Conservation (phyloP, 1,140 invertebrate species). For the Helicoverpa zea region DNA sequence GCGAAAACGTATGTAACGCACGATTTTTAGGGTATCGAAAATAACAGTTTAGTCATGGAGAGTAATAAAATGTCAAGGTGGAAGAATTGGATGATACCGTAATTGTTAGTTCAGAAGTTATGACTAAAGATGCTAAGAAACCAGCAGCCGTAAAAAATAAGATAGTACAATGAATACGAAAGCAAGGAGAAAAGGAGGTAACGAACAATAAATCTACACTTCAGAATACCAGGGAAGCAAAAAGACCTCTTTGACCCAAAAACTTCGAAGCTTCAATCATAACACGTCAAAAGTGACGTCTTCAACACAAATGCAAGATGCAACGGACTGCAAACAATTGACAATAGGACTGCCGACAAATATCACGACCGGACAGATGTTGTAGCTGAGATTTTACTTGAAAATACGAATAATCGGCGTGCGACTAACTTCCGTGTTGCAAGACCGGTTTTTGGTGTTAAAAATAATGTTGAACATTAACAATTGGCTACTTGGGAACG, state of each 20-base stretch:
- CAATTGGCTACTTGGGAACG: conserved; percentile 37
- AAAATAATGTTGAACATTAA: conserved; percentile 52
- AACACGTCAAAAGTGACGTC: conserved; percentile 45
- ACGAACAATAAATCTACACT: conserved; percentile 11
- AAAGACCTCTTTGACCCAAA: conserved; percentile 30
- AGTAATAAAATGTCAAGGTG: conserved; percentile 40
- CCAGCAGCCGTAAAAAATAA: neutral
- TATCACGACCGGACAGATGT: conserved; percentile 69
- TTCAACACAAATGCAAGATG: conserved; percentile 46
- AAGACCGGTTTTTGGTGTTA: conserved; percentile 64
- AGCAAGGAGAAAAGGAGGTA: neutral
- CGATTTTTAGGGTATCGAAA: neutral
- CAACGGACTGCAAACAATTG: conserved; percentile 45
- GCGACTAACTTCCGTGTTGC: conserved; percentile 75
- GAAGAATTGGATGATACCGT: neutral
- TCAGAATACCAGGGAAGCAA: neutral
- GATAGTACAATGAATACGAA: neutral
- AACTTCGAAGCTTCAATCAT: conserved; percentile 26
- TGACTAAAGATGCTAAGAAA: neutral
- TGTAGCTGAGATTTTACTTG: conserved; percentile 63
- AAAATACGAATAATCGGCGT: conserved; percentile 76
- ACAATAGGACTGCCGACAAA: conserved; percentile 52
- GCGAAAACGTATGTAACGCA: conserved; percentile 17
- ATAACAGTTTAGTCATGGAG: conserved; percentile 1
- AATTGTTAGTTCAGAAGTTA: conserved; percentile 17